Evolutionary conservation across 2,797 vertebrate species (phyloP).

Genomic region (Leucoraja ocellata): DNA sequence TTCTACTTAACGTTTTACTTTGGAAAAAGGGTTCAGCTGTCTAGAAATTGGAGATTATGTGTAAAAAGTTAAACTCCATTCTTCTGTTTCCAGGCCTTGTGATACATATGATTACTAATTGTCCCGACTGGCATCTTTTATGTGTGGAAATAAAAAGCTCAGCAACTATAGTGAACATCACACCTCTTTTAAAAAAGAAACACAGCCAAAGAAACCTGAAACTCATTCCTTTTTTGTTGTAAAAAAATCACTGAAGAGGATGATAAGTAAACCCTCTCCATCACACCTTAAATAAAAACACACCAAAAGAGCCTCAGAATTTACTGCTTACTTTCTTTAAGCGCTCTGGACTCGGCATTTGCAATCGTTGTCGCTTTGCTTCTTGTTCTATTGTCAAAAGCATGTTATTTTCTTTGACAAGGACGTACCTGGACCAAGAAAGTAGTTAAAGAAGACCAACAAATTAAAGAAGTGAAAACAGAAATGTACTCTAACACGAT

Average conservation of each 20-base stretch:
- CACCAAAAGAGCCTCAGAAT: background rate
- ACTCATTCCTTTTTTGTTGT: too few species aligned
- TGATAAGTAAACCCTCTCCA: background rate
- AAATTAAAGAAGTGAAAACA: constrained; percentile 1
- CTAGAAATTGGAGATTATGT: too few species aligned
- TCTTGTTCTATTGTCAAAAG: constrained; percentile 84
- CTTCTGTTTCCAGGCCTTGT: too few species aligned
- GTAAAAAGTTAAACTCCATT: too few species aligned
- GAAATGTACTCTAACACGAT: background rate
- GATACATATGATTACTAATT: too few species aligned
- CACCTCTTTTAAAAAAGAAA: too few species aligned
- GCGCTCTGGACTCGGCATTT: constrained; percentile 89
- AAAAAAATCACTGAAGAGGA: too few species aligned
- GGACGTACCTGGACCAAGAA: constrained; percentile 75
- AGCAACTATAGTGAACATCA: too few species aligned
- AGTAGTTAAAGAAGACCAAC: background rate
- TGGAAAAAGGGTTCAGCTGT: background rate
- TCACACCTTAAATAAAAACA: background rate
- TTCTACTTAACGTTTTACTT: background rate
- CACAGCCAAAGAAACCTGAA: too few species aligned
- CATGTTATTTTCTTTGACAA: constrained; percentile 97
- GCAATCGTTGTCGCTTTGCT: constrained; percentile 66
- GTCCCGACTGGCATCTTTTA: too few species aligned
- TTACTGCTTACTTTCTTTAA: constrained; percentile 71
- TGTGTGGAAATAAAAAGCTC: too few species aligned